phyloP scores from a whole-genome alignment of 2,113 vertebrate genomes.

The Laticauda colubrina region DNA sequence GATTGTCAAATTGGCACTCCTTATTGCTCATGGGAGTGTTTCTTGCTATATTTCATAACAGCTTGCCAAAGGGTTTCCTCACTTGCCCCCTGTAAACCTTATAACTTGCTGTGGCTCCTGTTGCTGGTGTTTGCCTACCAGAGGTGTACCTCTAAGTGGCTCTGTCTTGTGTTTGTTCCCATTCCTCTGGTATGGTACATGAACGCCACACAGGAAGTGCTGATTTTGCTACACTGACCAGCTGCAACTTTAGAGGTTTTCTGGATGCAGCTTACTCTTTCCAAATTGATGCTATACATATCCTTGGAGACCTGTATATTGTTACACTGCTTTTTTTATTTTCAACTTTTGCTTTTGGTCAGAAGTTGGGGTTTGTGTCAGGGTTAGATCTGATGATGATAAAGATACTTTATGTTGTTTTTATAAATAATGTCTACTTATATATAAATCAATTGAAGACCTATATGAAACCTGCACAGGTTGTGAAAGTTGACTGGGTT shows the following conservation, averaged over 20 bases:
- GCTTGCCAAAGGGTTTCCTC: neutral
- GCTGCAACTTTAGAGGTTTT: neutral
- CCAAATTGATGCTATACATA: neutral
- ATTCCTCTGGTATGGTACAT: neutral
- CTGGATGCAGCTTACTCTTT: neutral
- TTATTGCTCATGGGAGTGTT: neutral
- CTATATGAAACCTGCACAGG: neutral
- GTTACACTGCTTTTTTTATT: neutral
- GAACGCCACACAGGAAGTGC: neutral
- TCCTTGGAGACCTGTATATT: neutral
- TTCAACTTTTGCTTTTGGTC: neutral
- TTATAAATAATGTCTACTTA: neutral
- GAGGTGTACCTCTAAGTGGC: neutral
- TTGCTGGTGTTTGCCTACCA: neutral
- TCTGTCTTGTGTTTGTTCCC: neutral
- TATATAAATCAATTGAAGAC: neutral
- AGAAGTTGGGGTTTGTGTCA: neutral
- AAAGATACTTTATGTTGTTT: neutral
- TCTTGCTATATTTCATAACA: neutral
- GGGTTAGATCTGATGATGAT: neutral
- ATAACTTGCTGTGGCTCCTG: neutral
- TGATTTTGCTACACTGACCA: neutral
- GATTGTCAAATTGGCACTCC: neutral
- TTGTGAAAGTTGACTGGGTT: neutral
- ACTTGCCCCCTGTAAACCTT: neutral